Base-by-base conservation (phyloP, 2,888 invertebrate species). In the Phragmatobia fuliginosa region DNA sequence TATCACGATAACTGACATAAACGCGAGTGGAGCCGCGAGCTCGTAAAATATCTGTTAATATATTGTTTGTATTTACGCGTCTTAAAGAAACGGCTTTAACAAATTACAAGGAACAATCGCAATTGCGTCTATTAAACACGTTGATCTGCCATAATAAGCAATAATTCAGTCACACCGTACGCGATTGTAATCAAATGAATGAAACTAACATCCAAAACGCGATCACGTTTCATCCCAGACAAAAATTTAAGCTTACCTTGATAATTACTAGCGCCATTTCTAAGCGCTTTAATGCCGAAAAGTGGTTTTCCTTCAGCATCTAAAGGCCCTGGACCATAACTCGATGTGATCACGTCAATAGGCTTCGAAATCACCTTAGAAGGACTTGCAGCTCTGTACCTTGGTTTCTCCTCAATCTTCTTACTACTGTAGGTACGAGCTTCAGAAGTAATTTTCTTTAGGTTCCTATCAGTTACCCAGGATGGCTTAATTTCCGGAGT, bases 251-350 rank as follows among this genome's bases (percentile, higher is more conserved):
- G 32, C 58, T 86, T 88, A 97, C 97, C 97, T 96, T 96, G 96
- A 81, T 96, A 96, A 88, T 96, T 96, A 81, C 96, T 95, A 84
- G 96, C 95, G 71, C 96, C 96, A 83, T 96, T 96, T 81, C 93
- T 90, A 72, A 98, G 94, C 70, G 98, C 98, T 85, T 96, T 96
- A 80, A 98, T 96, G 68, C 98, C 98, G 91, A 98, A 98, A 70
- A 98, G 94, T 32, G 98, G 98, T 70, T 96, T 95, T 18, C 98
- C 98, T 80, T 97, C 96, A 77, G 97, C 97, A 87, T 98, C 98
- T 4, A 97, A 96, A 36, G 98, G 98, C 0, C 98, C 98, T 2
- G 97, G 97, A 2, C 98, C 98, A 88, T 98, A 98, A 87, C 97
- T 97, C 2, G 97, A 97, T 5, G 97, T 97, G 71, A 98, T 97